Base-by-base conservation (phyloP, 2,113 vertebrate genomes). In the Plecturocebus donacophilus region DNA sequence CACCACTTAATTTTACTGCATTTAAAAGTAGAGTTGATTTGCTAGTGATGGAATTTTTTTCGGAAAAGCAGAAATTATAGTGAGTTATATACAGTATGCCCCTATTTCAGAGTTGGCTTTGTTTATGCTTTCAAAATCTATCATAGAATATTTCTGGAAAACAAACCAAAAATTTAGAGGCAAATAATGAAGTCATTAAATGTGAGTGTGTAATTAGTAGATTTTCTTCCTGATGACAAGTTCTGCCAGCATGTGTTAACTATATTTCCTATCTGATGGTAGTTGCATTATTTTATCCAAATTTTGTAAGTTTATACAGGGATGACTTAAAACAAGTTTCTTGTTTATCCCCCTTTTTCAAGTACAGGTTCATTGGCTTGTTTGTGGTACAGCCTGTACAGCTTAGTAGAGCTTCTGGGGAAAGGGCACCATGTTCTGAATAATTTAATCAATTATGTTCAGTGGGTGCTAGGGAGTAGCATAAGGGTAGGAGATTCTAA, bases 371-470 rank as follows among this genome's bases (percentile, higher is more conserved):
- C 49, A 54, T 38, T 79, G 84, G 45, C 68, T 93, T 93, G 91
- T 93, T 94, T 96, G 38, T 91, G 82, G 73, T 76, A 94, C 82
- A 94, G 79, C 77, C 82, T 95, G 91, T 96, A 61, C 79, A 89
- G 14, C 68, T 87, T 79, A 58, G 87, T 81, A 64, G 86, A 87
- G 89, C 77, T 96, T 90, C 80, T 86, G 56, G 54, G 54, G 82
- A 96, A 96, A 98, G 94, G 77, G 83, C 89, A 97, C 32, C 70
- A 32, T 95, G 93, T 97, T 97, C 88, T 95, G 86, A 97, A 76
- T 95, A 97, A 97, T 94, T 95, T 54, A 95, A 47, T 96, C 64
- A 96, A 20, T 94, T 97, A 84, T 90, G 75, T 94, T 95, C 64
- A 38, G 9, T 84, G 82, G 89, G 86, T 97, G 61, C 90, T 96